Evolutionary conservation across 2,113 vertebrate genomes (phyloP), one percentile per base, ranked within the genome.

Genomic region (Peromyscus leucopus): DNA sequence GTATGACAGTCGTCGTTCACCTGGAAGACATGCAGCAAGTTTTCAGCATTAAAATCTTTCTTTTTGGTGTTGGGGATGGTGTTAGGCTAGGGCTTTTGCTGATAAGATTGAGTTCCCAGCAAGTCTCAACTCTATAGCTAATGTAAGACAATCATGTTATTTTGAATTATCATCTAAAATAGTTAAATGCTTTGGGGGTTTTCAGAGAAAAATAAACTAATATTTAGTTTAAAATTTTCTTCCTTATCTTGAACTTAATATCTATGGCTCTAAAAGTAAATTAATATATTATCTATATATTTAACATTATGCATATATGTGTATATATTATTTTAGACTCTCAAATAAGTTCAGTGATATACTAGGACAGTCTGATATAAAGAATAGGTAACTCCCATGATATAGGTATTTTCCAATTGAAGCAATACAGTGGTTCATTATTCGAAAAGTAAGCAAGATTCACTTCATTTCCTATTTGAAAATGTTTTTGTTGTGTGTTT

Each of bases 1-100:
- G 84, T 99, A 99, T 2, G 99, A 99, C 67, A 99, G 72, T 48
- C 99, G 95, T 95, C 99, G 98, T 95, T 99, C 99, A 96, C 99
- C 99, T 99, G 97, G 22, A 98, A 98, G 96, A 97, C 2, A 96
- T 17, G 91, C 0, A 79, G 63, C 0, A 33, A n/a, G 57, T 26
- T 79, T 91, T 48, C 84, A 59, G 55, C 36, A 42, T 42, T 55
- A 57, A 39, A 5, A 39, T 61, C 16, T 42, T 21, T 24, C 5
- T 7, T 75, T 26, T 39, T 69, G 6, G 36, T 89, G 7, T 51
- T 89, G 15, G 8, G 15, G 12, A 59, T 74, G 1, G 36, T 6
- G 10, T 2, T 39, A 76, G 39, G 26, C 10, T 33, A 72, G 5
- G 33, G 36, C 22, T 28, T 39, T 51, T 57, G 46, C 26, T n/a